Evolutionary conservation across 1,140 invertebrate genomes (phyloP).

Genomic region (Brachionus angularis): DNA sequence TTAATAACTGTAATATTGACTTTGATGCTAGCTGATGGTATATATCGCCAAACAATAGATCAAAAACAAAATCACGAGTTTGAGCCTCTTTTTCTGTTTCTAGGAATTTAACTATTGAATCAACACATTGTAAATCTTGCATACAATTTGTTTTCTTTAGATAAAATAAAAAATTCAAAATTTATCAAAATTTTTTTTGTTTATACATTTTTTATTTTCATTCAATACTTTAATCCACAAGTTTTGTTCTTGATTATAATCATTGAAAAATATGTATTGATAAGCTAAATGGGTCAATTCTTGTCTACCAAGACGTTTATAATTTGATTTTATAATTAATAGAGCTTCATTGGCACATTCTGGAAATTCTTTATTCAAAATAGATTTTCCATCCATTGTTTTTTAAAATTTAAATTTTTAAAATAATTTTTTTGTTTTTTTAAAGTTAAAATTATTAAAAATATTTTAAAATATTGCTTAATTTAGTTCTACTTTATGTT

Average conservation of each 20-base stretch:
- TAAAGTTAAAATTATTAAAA: too few species aligned
- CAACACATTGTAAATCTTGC: conserved; percentile 39
- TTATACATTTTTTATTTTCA: neutral
- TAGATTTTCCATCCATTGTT: conserved; percentile 34
- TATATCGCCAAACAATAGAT: conserved; percentile 27
- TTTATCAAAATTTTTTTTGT: neutral
- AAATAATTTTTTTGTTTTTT: neutral
- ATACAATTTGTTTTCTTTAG: conserved; percentile 43
- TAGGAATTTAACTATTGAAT: conserved; percentile 37
- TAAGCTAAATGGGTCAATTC: conserved; percentile 10
- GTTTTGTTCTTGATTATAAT: conserved; percentile 36
- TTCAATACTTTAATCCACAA: conserved; percentile 15
- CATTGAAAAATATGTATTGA: conserved; percentile 18
- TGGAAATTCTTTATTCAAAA: conserved; percentile 21
- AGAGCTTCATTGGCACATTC: conserved; percentile 30
- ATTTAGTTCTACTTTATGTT: too few species aligned
- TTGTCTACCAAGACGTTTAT: neutral
- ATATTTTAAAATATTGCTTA: too few species aligned
- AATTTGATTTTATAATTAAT: conserved; percentile 1
- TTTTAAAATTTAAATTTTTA: conserved; percentile 1
- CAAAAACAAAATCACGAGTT: conserved; percentile 38
- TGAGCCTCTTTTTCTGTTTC: neutral
- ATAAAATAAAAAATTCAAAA: neutral
- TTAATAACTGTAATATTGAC: conserved; percentile 12
- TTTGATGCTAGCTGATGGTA: conserved; percentile 28